A percentile compares a stretch with the other conserved stretches of the same genome.
These are phyloP conservation scores for Proales similis DNA, from an alignment of 1,140 invertebrate species.

Conservation along the genomic window DNA sequence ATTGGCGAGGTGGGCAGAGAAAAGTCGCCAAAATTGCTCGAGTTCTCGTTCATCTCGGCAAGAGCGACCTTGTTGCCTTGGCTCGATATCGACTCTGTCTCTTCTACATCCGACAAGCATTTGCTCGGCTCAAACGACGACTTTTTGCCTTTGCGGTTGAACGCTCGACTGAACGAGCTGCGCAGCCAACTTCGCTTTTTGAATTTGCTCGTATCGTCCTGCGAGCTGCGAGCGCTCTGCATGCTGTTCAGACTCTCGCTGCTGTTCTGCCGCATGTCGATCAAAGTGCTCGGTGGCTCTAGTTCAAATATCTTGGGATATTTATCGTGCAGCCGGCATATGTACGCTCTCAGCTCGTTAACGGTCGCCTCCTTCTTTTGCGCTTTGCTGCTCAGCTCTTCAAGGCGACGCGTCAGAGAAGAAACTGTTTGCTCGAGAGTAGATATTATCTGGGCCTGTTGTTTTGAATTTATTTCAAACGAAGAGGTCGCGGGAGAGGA, in stretches of 20 bases:
- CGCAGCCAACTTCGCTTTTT: slow-evolving; percentile 58
- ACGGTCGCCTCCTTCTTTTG: slow-evolving; percentile 19
- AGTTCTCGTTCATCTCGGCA: slow-evolving; percentile 44
- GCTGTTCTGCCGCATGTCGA: slow-evolving; percentile 5
- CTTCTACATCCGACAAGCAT: slow-evolving; percentile 60
- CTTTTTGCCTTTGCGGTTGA: slow-evolving; percentile 66
- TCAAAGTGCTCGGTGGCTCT: neutral
- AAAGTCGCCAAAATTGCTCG: slow-evolving; percentile 49
- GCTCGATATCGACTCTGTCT: slow-evolving; percentile 41
- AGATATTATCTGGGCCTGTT: slow-evolving; percentile 15
- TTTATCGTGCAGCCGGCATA: slow-evolving; percentile 79
- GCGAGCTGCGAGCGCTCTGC: slow-evolving; percentile 9
- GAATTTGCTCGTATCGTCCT: slow-evolving; percentile 22
- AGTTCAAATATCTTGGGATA: slow-evolving; percentile 35
- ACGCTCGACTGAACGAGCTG: slow-evolving; percentile 95
- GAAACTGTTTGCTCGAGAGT: slow-evolving; percentile 33
- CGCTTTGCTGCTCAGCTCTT: slow-evolving; percentile 3
- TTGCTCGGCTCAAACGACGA: slow-evolving; percentile 54
- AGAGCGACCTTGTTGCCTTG: no score
- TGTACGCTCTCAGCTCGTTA: slow-evolving; percentile 77
- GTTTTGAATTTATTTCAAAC: neutral
- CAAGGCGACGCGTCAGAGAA: neutral
- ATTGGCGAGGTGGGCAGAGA: slow-evolving; percentile 54
- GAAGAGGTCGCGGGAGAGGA: slow-evolving; percentile 1
- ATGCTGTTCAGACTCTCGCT: slow-evolving; percentile 34